These are phyloP conservation scores for Phylloscopus trochiloides DNA, from an alignment of 2,113 vertebrate species.

Conservation along the genomic window DNA sequence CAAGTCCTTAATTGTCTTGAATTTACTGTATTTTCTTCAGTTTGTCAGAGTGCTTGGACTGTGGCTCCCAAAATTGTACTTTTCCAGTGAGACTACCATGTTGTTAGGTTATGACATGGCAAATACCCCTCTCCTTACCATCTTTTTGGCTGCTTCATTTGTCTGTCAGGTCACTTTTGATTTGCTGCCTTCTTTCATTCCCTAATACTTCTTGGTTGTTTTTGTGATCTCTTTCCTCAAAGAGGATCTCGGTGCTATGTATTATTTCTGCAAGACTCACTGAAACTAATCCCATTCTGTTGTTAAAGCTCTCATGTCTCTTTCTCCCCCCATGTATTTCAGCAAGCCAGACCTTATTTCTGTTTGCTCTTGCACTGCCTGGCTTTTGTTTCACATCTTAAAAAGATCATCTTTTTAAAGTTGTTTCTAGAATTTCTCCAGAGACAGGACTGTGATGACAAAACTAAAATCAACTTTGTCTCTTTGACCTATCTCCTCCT, in stretches of 20 bases:
- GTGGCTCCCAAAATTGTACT: not conserved
- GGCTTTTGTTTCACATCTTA: constrained; percentile 27
- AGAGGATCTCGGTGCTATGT: not conserved
- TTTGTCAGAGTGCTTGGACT: not conserved
- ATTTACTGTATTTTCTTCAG: not conserved
- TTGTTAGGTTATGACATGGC: not conserved
- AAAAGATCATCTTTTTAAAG: constrained; percentile 26
- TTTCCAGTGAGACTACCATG: not conserved
- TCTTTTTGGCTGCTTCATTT: not conserved
- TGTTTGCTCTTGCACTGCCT: constrained; percentile 6
- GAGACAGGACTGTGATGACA: not conserved
- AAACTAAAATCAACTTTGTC: not conserved
- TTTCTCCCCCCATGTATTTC: not conserved
- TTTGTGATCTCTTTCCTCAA: not conserved
- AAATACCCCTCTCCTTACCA: not conserved
- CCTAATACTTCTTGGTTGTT: not conserved
- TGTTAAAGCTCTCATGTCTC: not conserved
- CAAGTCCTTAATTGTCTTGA: not conserved
- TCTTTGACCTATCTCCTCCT: not conserved
- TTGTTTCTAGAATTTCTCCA: constrained; percentile 46
- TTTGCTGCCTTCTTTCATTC: not conserved
- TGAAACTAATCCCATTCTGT: constrained; percentile 12
- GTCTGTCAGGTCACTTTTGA: not conserved
- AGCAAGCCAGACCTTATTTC: not conserved
- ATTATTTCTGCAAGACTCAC: not conserved